These are phyloP conservation scores for Simalia tracyae DNA, from an alignment of 2,797 vertebrate species.

Conservation along the genomic window DNA sequence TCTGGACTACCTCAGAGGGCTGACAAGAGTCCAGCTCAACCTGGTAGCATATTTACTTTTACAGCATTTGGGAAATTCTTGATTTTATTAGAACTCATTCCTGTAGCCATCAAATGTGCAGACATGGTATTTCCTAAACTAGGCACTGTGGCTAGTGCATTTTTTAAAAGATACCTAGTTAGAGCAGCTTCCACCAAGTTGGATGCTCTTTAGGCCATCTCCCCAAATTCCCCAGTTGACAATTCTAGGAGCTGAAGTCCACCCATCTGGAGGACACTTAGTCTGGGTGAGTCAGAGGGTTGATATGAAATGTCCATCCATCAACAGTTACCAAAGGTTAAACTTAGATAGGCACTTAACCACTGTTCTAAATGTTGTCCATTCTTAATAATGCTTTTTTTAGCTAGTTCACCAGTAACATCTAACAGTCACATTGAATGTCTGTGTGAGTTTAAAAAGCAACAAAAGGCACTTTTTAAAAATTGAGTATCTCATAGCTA, in stretches of 20 bases:
- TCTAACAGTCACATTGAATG: rapidly evolving
- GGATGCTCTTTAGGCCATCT: not conserved
- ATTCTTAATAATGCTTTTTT: not conserved
- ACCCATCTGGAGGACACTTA: not conserved
- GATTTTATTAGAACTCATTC: not conserved
- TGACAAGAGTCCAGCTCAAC: not conserved
- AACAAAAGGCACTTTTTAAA: not conserved
- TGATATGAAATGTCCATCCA: no score
- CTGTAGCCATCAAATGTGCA: no score
- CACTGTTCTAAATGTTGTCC: not conserved
- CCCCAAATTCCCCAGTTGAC: not conserved
- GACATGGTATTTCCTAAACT: not conserved
- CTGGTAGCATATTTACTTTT: not conserved
- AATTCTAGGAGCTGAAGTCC: not conserved
- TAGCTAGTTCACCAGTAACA: not conserved
- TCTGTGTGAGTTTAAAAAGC: not conserved
- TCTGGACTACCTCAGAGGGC: not conserved
- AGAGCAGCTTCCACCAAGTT: not conserved
- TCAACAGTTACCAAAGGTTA: not conserved
- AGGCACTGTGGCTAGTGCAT: not conserved
- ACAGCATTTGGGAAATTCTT: not conserved
- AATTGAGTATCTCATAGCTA: not conserved
- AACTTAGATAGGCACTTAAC: not conserved
- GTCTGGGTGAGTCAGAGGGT: not conserved
- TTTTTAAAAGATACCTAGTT: not conserved